Evolutionary conservation across 2,113 vertebrate species (phyloP).

Genomic region (Neogale vison): DNA sequence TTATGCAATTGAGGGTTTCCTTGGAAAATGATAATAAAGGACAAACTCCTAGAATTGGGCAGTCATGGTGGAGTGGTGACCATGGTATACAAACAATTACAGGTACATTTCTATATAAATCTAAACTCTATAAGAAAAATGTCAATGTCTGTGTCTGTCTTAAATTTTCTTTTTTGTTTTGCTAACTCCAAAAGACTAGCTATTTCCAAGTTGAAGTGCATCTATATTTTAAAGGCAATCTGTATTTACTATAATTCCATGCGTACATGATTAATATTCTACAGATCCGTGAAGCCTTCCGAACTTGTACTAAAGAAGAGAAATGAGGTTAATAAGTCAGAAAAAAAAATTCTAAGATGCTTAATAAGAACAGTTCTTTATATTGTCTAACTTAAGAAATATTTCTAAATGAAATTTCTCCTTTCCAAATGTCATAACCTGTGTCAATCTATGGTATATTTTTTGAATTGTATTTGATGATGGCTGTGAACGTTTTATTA

Average conservation of each 20-base stretch:
- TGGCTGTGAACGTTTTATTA: not conserved
- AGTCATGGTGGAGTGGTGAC: too few relatives aligned
- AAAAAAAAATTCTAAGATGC: not conserved
- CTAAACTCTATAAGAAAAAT: not conserved
- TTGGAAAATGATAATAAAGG: not conserved
- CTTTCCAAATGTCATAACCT: not conserved
- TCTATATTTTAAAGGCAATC: not conserved
- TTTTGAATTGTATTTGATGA: not conserved
- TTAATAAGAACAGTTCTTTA: not conserved
- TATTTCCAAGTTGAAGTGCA: not conserved
- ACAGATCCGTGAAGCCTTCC: not conserved
- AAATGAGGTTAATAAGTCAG: not conserved
- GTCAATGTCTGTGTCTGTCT: not conserved
- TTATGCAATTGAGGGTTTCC: not conserved
- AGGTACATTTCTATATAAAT: not conserved
- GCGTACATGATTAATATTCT: not conserved
- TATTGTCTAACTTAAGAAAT: not conserved
- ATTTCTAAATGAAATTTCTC: not conserved
- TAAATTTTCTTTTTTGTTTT: not conserved
- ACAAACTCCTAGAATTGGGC: not conserved
- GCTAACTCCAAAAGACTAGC: not conserved
- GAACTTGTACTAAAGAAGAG: not conserved
- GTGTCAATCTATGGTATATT: not conserved
- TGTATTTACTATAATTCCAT: not conserved
- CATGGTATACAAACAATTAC: not conserved